Conservation (phyloP, 2,888 invertebrate species). For the Nezara viridula region DNA sequence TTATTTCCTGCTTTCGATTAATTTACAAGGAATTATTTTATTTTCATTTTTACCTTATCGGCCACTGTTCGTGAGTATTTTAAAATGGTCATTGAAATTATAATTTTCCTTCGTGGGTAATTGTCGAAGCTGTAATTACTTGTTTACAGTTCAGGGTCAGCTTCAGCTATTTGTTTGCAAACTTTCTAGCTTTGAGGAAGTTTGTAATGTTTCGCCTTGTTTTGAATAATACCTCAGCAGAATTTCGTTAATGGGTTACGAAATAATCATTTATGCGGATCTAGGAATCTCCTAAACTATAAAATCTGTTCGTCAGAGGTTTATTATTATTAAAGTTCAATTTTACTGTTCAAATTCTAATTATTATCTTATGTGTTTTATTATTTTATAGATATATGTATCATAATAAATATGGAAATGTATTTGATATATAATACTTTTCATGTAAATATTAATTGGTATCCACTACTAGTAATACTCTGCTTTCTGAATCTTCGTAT, state of each 20-base stretch:
- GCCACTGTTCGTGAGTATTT: background rate
- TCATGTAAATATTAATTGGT: too few relatives aligned
- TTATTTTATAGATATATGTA: too few relatives aligned
- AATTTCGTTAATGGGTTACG: conserved; percentile 7
- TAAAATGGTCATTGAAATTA: background rate
- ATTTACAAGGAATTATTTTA: too few relatives aligned
- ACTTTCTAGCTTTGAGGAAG: background rate
- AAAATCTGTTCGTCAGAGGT: background rate
- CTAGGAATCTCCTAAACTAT: background rate
- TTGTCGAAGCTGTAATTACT: background rate
- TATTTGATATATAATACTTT: too few relatives aligned
- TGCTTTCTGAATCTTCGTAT: too few relatives aligned
- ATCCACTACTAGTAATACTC: too few relatives aligned
- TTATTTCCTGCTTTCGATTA: too few relatives aligned
- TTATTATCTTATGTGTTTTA: too few relatives aligned
- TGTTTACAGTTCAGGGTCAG: conserved; percentile 9
- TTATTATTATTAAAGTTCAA: too few relatives aligned
- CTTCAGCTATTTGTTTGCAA: background rate
- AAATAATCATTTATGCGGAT: background rate
- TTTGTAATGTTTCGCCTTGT: background rate
- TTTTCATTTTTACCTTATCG: too few relatives aligned
- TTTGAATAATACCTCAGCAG: conserved; percentile 20
- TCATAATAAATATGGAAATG: too few relatives aligned
- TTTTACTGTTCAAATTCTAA: too few relatives aligned
- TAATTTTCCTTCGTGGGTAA: background rate